phyloP scores from a whole-genome alignment of 2,888 invertebrate species.

The Branchipolynoe longqiensis region DNA sequence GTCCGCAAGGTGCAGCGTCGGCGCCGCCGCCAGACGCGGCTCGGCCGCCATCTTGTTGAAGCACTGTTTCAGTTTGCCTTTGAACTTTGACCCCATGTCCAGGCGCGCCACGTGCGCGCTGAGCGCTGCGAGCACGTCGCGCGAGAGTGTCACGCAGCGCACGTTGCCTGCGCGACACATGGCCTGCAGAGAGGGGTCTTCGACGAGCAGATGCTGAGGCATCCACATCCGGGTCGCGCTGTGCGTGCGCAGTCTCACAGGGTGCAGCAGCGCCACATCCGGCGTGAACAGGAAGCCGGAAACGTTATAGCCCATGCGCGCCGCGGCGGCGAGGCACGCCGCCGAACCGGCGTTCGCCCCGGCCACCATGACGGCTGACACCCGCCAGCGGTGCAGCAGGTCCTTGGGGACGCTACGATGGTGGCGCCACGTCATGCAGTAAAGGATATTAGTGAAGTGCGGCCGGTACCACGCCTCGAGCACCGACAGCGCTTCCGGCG shows the following conservation, averaged over 20 bases:
- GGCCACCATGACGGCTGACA: constrained; percentile 62
- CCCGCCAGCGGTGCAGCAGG: constrained; percentile 61
- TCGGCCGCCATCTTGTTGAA: constrained; percentile 60
- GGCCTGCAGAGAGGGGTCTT: constrained; percentile 53
- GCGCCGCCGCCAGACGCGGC: constrained; percentile 50
- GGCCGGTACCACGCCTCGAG: constrained; percentile 63
- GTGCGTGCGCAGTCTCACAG: constrained; percentile 8
- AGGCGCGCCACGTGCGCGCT: constrained; percentile 41
- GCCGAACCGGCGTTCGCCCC: constrained; percentile 10
- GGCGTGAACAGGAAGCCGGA: constrained; percentile 65
- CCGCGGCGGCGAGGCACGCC: constrained; percentile 64
- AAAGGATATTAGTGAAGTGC: constrained; percentile 64
- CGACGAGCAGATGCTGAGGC: constrained; percentile 56
- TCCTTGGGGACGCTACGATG: constrained; percentile 15
- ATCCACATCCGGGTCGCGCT: constrained; percentile 60
- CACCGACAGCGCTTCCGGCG: constrained; percentile 51
- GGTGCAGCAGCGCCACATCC: constrained; percentile 63
- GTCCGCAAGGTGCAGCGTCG: constrained; percentile 61
- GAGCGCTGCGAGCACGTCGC: constrained; percentile 35
- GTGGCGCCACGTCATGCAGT: constrained; percentile 61
- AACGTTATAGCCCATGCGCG: constrained; percentile 65
- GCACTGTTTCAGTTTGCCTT: constrained; percentile 60
- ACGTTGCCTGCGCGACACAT: constrained; percentile 58
- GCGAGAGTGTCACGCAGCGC: constrained; percentile 60
- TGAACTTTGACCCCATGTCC: constrained; percentile 51